Conservation (phyloP, 1,140 invertebrate genomes). For the Sipha flava region DNA sequence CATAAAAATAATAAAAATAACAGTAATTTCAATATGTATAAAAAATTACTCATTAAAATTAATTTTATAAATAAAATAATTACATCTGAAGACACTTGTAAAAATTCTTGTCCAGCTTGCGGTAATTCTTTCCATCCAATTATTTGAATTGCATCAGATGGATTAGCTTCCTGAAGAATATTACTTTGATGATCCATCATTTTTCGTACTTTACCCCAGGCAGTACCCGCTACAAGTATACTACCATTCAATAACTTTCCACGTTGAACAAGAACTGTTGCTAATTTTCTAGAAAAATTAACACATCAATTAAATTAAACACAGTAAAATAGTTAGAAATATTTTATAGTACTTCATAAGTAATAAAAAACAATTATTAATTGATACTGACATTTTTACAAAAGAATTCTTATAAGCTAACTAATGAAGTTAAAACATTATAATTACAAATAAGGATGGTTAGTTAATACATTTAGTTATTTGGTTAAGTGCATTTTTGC, state of each 20-base stretch:
- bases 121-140: conserved; percentile 84
- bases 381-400: too few relatives aligned
- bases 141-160: conserved; percentile 77
- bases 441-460: too few relatives aligned
- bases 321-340: too few relatives aligned
- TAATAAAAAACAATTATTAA: too few relatives aligned
- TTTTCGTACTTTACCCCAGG: conserved; percentile 76
- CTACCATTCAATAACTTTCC: conserved; percentile 78
- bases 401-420: too few relatives aligned
- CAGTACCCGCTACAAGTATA: conserved; percentile 70
- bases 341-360: too few relatives aligned
- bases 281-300: conserved; percentile 64
- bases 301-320: too few relatives aligned
- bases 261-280: conserved; percentile 78
- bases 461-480: too few relatives aligned
- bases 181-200: conserved; percentile 67
- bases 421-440: too few relatives aligned
- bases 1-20: neutral
- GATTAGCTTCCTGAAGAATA: conserved; percentile 57
- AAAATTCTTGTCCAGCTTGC: conserved; percentile 71
- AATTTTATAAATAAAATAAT: conserved; percentile 14
- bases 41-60: neutral
- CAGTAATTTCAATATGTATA: neutral
- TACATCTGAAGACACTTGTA: conserved; percentile 71
- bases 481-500: too few relatives aligned